Conservation (phyloP, 2,797 vertebrate genomes). For the Numenius phaeopus region DNA sequence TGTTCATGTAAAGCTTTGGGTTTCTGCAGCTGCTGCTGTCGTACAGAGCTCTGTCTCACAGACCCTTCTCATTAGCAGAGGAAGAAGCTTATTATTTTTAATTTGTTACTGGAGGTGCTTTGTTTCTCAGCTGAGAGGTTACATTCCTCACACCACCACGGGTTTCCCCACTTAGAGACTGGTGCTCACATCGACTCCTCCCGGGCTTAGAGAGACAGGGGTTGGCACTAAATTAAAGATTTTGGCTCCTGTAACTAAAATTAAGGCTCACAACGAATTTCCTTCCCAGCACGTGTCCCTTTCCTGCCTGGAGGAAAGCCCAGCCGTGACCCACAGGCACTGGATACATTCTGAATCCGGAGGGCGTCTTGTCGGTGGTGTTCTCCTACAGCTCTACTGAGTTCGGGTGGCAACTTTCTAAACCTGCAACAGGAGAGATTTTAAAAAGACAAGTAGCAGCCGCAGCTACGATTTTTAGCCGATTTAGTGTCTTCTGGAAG, state of each 20-base stretch:
- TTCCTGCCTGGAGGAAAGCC: constrained; percentile 6
- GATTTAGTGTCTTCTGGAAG: not conserved
- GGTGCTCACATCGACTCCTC: constrained; percentile 41
- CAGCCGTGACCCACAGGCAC: constrained; percentile 53
- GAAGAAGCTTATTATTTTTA: not conserved
- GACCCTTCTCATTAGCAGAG: constrained; percentile 1
- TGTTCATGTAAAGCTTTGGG: constrained; percentile 51
- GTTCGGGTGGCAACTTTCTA: not conserved
- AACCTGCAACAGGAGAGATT: constrained; percentile 10
- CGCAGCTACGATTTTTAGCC: not conserved
- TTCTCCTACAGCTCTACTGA: not conserved
- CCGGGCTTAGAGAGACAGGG: constrained; percentile 29
- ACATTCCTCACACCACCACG: constrained; percentile 44
- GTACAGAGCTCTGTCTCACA: not conserved
- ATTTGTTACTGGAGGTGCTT: constrained; percentile 24
- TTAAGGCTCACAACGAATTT: constrained; percentile 70
- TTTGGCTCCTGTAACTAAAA: constrained; percentile 71
- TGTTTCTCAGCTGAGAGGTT: constrained; percentile 35
- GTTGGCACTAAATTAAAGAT: constrained; percentile 63
- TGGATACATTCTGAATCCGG: constrained; percentile 38
- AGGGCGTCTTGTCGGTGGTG: not conserved
- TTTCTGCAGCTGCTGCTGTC: constrained; percentile 13
- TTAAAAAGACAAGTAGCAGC: not conserved
- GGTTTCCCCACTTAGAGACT: not conserved
- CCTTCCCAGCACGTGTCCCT: not conserved